phyloP scores from a whole-genome alignment of 2,888 invertebrate genomes.

The Polyploca ridens region DNA sequence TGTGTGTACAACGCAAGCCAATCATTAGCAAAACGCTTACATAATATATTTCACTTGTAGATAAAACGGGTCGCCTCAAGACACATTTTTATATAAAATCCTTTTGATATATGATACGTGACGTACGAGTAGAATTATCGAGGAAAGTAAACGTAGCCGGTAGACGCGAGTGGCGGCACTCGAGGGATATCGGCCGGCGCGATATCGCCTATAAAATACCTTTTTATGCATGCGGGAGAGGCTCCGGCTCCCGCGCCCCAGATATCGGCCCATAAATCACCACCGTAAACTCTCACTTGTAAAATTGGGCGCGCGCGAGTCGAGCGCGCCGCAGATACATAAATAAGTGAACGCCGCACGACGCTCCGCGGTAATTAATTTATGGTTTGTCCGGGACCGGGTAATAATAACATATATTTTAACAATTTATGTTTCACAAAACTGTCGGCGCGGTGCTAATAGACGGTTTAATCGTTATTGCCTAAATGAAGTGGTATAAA shows the following conservation, averaged over 20 bases:
- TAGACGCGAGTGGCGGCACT: constrained; percentile 12
- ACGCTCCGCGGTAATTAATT: constrained; percentile 37
- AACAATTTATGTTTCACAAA: constrained; percentile 44
- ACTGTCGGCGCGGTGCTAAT: constrained; percentile 22
- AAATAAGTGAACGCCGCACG: not conserved
- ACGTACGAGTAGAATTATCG: not conserved
- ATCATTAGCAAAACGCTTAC: not conserved
- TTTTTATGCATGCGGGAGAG: constrained; percentile 47
- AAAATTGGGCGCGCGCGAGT: constrained; percentile 24
- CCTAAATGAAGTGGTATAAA: constrained; percentile 26
- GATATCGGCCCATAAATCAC: constrained; percentile 52
- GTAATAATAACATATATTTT: constrained; percentile 37
- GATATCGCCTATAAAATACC: constrained; percentile 40
- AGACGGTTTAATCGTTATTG: constrained; percentile 34
- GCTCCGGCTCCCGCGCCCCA: constrained; percentile 27
- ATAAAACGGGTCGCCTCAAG: not conserved
- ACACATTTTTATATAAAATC: not conserved
- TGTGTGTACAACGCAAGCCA: not conserved
- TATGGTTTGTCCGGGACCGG: constrained; percentile 27
- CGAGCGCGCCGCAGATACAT: constrained; percentile 4
- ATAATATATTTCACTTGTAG: not conserved
- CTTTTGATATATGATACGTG: constrained; percentile 4
- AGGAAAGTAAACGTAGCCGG: constrained; percentile 11
- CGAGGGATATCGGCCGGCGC: constrained; percentile 12
- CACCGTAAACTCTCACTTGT: constrained; percentile 38